Evolutionary conservation across 1,140 invertebrate species (phyloP).

Genomic region (Aleiodes sp.): DNA sequence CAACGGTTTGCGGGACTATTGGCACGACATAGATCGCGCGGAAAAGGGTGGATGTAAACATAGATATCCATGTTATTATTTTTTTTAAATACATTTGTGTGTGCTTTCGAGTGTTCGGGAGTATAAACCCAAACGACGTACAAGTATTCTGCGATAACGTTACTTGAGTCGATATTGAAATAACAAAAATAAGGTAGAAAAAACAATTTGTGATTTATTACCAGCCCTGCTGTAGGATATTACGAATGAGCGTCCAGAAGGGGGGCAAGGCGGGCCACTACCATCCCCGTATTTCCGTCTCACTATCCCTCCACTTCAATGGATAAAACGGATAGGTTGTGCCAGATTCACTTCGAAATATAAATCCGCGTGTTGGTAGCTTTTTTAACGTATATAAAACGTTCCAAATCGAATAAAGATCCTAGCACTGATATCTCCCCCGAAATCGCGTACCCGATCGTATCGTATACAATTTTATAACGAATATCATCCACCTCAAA

Average conservation of each 20-base stretch:
- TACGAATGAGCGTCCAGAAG: slow-evolving; percentile 29
- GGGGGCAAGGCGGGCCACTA: not conserved
- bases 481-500: slow-evolving; percentile 28
- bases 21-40: slow-evolving; percentile 29
- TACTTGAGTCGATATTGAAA: slow-evolving; percentile 32
- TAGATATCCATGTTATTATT: not conserved
- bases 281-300: not conserved
- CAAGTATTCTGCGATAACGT: slow-evolving; percentile 26
- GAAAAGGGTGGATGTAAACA: not conserved
- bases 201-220: slow-evolving; percentile 35
- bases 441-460: slow-evolving; percentile 26
- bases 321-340: slow-evolving; percentile 28
- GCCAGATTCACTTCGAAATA: slow-evolving; percentile 33
- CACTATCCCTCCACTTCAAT: not conserved
- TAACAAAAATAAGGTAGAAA: slow-evolving; percentile 33
- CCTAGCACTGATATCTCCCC: slow-evolving; percentile 37
- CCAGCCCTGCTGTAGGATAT: slow-evolving; percentile 27
- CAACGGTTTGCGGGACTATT: slow-evolving; percentile 33
- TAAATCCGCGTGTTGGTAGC: slow-evolving; percentile 26
- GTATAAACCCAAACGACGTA: slow-evolving; percentile 9
- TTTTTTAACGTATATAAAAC: slow-evolving; percentile 27
- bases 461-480: slow-evolving; percentile 37
- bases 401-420: slow-evolving; percentile 37
- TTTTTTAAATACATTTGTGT: not conserved
- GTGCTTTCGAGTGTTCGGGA: not conserved